Evolutionary conservation across 2,113 vertebrate genomes (phyloP), one percentile per base, ranked within the genome.

Genomic region (Nothocercus julius): DNA sequence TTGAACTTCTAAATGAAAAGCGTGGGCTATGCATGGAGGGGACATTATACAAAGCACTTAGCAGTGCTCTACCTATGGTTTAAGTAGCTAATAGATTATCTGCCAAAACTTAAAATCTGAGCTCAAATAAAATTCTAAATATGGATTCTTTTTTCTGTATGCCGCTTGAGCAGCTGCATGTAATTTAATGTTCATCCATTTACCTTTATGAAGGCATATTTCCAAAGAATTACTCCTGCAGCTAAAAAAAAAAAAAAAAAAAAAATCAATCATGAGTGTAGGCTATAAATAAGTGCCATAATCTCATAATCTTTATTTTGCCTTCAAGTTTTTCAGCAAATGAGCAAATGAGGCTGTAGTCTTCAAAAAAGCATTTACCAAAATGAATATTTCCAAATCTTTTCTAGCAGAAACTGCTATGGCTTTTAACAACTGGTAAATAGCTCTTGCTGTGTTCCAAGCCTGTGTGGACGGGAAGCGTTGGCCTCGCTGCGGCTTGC

Each of bases 101-200:
- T 92, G 82, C 79, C 42, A 87, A 70, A 83, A 77, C 85, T 87
- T 74, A 85, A 93, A 95, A 89, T 82, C 75, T 18, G 87, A 80
- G 68, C 86, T 81, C 66, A 94, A 94, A 87, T 94, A 75, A 87
- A 97, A 96, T 80, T 69, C 49, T 11, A 49, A 92, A 73, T 80
- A 54, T 62, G 56, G 63, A 34, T 85, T 59, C 78, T 79, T 82
- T 82, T 87, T 92, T 63, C 44, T 91, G 36, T 73, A 84, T 82
- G 85, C 82, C 80, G 82, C 91, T 64, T 85, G 82, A 97, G 59
- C 53, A 87, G 89, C 93, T 87, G 79, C 0, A 1, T 68, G 36
- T 87, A 95, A 95, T 85, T 95, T 90, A 89, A 91, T 83, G 87
- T 78, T 95, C 93, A 92, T 95, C 87, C 85, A 92, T 95, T 95